Conservation (phyloP, 1,140 invertebrate species). For the Ceratina calcarata region DNA sequence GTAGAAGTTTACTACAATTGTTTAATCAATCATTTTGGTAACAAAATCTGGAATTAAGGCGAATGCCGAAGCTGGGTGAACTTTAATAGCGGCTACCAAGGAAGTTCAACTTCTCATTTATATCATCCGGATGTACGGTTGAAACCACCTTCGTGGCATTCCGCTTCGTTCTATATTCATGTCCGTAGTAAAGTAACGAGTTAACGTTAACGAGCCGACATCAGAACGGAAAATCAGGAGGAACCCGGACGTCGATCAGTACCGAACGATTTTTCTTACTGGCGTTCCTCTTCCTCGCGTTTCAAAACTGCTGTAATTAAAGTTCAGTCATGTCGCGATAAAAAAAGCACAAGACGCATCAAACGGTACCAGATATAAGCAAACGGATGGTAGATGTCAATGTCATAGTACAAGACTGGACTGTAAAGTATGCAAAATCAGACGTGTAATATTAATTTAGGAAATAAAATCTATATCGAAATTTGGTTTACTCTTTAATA, state of each 20-base stretch:
- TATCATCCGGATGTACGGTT: conserved; percentile 68
- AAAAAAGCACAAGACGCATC: too few relatives aligned
- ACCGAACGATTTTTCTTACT: conserved; percentile 23
- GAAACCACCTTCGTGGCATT: conserved; percentile 65
- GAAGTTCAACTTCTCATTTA: conserved; percentile 66
- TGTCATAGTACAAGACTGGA: too few relatives aligned
- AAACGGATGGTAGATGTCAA: too few relatives aligned
- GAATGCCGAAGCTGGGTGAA: conserved; percentile 27
- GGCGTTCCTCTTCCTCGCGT: neutral
- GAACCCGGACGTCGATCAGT: conserved; percentile 38
- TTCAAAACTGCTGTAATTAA: neutral
- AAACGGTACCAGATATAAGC: too few relatives aligned
- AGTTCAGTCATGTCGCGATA: too few relatives aligned
- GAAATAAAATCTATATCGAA: too few relatives aligned
- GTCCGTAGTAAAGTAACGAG: conserved; percentile 58
- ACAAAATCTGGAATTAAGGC: conserved; percentile 2
- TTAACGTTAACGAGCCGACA: conserved; percentile 59
- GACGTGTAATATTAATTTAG: too few relatives aligned
- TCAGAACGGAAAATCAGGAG: conserved; percentile 50
- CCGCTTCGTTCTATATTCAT: conserved; percentile 67
- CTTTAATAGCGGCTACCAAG: conserved; percentile 45
- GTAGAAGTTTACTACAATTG: neutral
- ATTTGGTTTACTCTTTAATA: too few relatives aligned
- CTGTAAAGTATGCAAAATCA: too few relatives aligned
- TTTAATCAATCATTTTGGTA: too few relatives aligned